Base-by-base conservation (phyloP, 2,113 vertebrate species). In the Micromys minutus region DNA sequence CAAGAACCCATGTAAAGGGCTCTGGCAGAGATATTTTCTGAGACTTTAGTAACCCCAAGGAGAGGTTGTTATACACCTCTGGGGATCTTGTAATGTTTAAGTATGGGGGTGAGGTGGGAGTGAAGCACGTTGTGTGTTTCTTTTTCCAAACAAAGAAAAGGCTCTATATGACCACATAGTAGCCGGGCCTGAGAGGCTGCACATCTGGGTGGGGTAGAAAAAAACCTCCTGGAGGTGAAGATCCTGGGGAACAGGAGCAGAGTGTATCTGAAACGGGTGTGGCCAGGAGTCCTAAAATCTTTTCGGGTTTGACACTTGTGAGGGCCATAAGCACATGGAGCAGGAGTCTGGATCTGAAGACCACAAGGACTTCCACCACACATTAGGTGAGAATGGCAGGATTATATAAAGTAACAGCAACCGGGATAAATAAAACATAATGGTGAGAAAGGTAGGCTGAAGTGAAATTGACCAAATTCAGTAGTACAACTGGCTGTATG, bases 351-450 rank as follows among this genome's bases (percentile, higher is more conserved):
- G 57, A 26, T 59, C 63, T 91, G 26, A 11, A 13, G 34, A n/a
- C 15, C 4, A 0, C 13, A 45, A n/a, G 42, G 7, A n/a, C 9
- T 7, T 6, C 55, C 5, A 1, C 31, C 0, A 3, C 1, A 8
- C 63, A 16, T 21, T 15, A 5, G 31, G 55, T 29, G 45, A 50
- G 34, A 31, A 7, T 8, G 8, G 39, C 4, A 59, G 50, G 3
- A 21, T 65, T 50, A 31, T n/a, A 50, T 34, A 29, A 57, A 74
- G 67, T 2, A 74, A 22, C 52, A 79, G 7, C 36, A 86, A n/a
- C 0, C 7, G n/a, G 4, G 55, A 26, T 26, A 61, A 52, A 24
- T 15, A 91, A 42, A 3, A 2, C 6, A 19, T 11, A 47, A 3
- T 21, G 42, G 42, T 9, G 12, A 31, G 61, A 91, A 31, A 47